Evolutionary conservation across 2,797 vertebrate species (phyloP).

Genomic region (Odontamblyopus rebecca): DNA sequence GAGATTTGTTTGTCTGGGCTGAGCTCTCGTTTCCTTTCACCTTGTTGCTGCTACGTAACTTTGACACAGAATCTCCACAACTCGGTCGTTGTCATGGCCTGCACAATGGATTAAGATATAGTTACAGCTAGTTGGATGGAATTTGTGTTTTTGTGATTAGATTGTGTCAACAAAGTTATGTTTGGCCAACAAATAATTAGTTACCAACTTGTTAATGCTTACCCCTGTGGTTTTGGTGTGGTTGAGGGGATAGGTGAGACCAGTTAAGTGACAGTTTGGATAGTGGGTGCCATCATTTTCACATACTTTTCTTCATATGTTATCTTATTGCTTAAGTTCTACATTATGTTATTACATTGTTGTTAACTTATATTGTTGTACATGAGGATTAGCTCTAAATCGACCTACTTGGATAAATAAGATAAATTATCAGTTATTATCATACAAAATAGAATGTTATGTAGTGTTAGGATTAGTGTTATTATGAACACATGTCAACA

Average conservation of each 20-base stretch:
- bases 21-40: slow-evolving; percentile 4
- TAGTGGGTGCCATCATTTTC: slow-evolving; percentile 37
- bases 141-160: slow-evolving; percentile 19
- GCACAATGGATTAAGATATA: slow-evolving; percentile 53
- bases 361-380: not conserved
- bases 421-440: not conserved
- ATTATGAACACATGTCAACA: too few relatives aligned
- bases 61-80: not conserved
- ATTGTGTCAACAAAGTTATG: slow-evolving; percentile 30
- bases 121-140: slow-evolving; percentile 1
- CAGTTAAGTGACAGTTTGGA: slow-evolving; percentile 49
- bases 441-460: not conserved
- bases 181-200: slow-evolving; percentile 24
- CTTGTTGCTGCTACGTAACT: not conserved
- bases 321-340: not conserved
- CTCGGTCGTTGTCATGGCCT: slow-evolving; percentile 22
- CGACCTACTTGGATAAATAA: too few relatives aligned
- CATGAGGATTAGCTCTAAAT: too few relatives aligned
- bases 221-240: slow-evolving; percentile 41
- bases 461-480: not conserved
- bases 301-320: slow-evolving; percentile 38
- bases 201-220: slow-evolving; percentile 38
- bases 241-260: slow-evolving; percentile 55
- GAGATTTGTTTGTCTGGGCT: slow-evolving; percentile 3
- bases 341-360: not conserved